phyloP scores from a whole-genome alignment of 2,888 invertebrate genomes.

The Cryptus armator region DNA sequence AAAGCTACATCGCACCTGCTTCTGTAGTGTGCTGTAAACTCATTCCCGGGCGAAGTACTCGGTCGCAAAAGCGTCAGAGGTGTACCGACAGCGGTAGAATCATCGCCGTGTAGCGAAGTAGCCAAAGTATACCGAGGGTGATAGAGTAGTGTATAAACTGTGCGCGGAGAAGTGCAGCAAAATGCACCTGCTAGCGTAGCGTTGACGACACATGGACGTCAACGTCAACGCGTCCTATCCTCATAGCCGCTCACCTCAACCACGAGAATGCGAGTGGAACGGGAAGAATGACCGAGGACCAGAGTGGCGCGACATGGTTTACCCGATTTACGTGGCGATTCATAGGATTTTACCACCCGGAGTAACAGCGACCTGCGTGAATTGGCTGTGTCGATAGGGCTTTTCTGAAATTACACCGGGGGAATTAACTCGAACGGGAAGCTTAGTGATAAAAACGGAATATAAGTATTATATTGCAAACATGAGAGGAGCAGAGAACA shows the following conservation, averaged over 20 bases:
- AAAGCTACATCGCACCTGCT: conserved; percentile 17
- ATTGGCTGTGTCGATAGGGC: conserved; percentile 36
- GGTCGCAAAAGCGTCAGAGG: conserved; percentile 35
- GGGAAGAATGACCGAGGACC: conserved; percentile 11
- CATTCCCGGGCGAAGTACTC: conserved; percentile 45
- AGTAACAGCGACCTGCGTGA: conserved; percentile 56
- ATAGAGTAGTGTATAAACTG: conserved; percentile 23
- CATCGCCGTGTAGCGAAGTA: conserved; percentile 23
- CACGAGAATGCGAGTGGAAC: conserved; percentile 5
- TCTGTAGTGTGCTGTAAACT: conserved; percentile 58
- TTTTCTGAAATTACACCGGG: conserved; percentile 49
- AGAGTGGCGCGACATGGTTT: conserved; percentile 18
- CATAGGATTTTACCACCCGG: conserved; percentile 65
- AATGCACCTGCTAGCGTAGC: conserved; percentile 47
- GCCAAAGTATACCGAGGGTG: conserved; percentile 18
- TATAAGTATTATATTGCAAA: not conserved
- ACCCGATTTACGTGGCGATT: conserved; percentile 68
- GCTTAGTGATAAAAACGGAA: not conserved
- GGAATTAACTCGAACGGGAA: conserved; percentile 40
- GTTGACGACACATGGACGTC: conserved; percentile 53
- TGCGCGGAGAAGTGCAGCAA: conserved; percentile 18
- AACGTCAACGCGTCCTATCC: conserved; percentile 36
- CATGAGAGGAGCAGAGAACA: not conserved
- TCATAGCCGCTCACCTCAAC: not conserved
- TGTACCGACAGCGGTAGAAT: conserved; percentile 36